A percentile compares a stretch with the other conserved stretches of the same genome.
phyloP scores from a whole-genome alignment of 2,888 invertebrate genomes.

The Caradrina kadenii region DNA sequence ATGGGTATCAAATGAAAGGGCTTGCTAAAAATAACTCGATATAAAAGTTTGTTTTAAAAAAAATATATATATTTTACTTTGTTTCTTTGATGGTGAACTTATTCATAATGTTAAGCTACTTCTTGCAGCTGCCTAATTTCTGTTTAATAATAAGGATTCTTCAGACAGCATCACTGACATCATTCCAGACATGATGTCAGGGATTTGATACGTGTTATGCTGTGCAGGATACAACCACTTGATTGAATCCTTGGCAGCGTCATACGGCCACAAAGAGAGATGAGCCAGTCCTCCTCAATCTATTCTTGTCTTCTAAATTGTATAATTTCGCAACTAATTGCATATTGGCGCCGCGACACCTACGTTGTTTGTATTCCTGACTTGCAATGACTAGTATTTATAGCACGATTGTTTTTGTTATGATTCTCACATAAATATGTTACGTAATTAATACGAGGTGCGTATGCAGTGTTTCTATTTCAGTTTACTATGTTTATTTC shows the following conservation, averaged over 20 bases:
- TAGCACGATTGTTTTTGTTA: constrained; percentile 47
- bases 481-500: constrained; percentile 39
- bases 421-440: constrained; percentile 40
- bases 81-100: no score
- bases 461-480: constrained; percentile 25
- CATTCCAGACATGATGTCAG: neutral
- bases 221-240: constrained; percentile 44
- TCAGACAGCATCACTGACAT: neutral
- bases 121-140: neutral
- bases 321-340: constrained; percentile 43
- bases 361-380: constrained; percentile 37
- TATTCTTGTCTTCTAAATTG: constrained; percentile 41
- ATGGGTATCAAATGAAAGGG: no score
- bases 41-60: no score
- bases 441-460: constrained; percentile 42
- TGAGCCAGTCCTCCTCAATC: constrained; percentile 7
- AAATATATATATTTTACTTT: no score
- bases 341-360: constrained; percentile 39
- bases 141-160: neutral
- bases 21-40: no score
- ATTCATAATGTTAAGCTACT: neutral
- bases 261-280: constrained; percentile 33
- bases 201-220: neutral
- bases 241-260: constrained; percentile 20
- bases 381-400: constrained; percentile 42